Percentiles rank a stretch among this genome's conserved stretches.
phyloP scores from a whole-genome alignment of 2,797 vertebrate species.

The Eleutherodactylus coqui region DNA sequence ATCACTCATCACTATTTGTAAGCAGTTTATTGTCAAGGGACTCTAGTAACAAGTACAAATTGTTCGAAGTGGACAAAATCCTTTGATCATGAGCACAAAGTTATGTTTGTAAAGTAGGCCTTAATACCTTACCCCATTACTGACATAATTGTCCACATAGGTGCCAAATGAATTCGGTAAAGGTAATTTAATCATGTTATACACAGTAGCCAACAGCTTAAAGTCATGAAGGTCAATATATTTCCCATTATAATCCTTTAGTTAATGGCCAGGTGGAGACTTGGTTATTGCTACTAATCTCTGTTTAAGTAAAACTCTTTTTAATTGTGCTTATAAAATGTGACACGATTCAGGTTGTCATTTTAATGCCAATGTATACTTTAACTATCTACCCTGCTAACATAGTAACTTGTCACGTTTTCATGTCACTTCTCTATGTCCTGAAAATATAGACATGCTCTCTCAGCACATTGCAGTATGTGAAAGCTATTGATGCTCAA shows the following conservation, averaged over 20 bases:
- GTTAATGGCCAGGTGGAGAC: background rate
- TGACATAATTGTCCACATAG: background rate
- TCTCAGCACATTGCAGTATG: background rate
- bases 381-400: background rate
- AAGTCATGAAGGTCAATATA: background rate
- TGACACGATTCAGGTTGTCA: background rate
- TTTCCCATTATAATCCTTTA: background rate
- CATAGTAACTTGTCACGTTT: background rate
- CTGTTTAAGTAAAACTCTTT: background rate
- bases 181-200: background rate
- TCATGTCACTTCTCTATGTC: background rate
- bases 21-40: too few species aligned
- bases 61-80: too few species aligned
- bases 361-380: background rate
- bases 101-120: too few species aligned
- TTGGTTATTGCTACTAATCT: background rate
- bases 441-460: background rate
- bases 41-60: too few species aligned
- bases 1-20: too few species aligned
- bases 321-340: background rate
- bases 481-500: constrained; percentile 16
- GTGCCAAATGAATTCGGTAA: background rate
- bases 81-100: too few species aligned
- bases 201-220: background rate
- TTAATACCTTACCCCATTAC: background rate